Evolutionary conservation across 2,888 invertebrate species (phyloP), one percentile per base, ranked within the genome.

Genomic region (Oxyscelio sp.): DNA sequence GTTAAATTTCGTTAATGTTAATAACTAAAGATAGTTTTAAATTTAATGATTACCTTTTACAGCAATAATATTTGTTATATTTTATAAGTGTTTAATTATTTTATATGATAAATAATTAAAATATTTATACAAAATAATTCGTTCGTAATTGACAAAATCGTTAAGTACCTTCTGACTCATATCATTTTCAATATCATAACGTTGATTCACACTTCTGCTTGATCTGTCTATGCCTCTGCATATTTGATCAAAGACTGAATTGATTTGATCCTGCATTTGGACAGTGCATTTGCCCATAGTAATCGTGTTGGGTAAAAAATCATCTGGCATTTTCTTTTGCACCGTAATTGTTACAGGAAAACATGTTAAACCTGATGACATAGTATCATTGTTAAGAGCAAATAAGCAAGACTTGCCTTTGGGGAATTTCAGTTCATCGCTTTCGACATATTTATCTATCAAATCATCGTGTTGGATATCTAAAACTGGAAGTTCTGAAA

Each of bases 381-480:
- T 95, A 31, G 96, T 95, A 6, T 91, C 87, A 50, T 95, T 94
- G 24, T 95, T 95, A 3, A 96, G 92, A 0, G 96, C 96, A 90
- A 96, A 96, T n/a, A 96, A 93, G 87, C 96, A 96, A 0, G 96
- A 96, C 92, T 96, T 96, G 24, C 96, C 96, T 86, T 95, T 96
- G 90, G 96, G 96, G 74, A 96, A 95, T 0, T 94, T 92, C 89
- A 95, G 95, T 0, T 94, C 91, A 73, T 94, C 95, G 54, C 94
- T 94, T 9, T 93, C 92, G 38, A 92, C 89, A 52, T 95, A 95
- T 1, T 94, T 93, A 73, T 92, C 89, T 9, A 93, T 90, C 59
- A 94, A 92, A 81, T 96, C 96, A 81, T 96, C 96, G 87, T 96
- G 96, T 91, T 96, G 95, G 79, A 96, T 95, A 86, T 95, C 95